Evolutionary conservation across 2,888 invertebrate genomes (phyloP), one percentile per base, ranked within the genome.

Genomic region (Drosophila glabriapex): DNA sequence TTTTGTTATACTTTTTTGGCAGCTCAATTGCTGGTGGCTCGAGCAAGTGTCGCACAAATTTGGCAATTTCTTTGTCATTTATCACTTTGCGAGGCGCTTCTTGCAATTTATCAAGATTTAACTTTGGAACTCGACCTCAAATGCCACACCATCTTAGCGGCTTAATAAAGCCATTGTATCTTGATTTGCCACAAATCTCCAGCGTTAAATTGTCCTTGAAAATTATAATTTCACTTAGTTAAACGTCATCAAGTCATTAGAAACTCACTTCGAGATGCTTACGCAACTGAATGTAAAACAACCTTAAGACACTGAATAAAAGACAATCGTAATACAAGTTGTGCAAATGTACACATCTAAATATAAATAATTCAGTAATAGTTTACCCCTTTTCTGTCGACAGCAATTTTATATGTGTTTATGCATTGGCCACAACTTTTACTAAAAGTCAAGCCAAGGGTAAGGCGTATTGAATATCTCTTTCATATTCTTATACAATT

Each of bases 41-140:
- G 10, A 28, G 50, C 50, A 50, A 12, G 29, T 69, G 68, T 69
- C 70, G 65, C 69, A 82, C 82, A 89, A 73, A 89, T 91, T 89
- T 84, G 82, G 68, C 85, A 89, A 87, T 90, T 85, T 62, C 63
- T 72, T 80, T 82, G 80, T 84, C 85, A 85, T 91, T 88, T 91
- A 87, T 91, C 91, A 91, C 74, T 72, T 73, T 68, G 80, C 71
- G 74, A 22, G 83, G 73, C 81, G 59, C 37, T 81, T 87, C 85
- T 70, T 76, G 75, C 79, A 79, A 89, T 91, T 92, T 91, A 87
- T 92, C 88, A 89, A 83, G 89, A 85, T 81, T 84, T 81, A 78
- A 83, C 89, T 89, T 82, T 61, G 73, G 78, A 79, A 65, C 83
- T 64, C 56, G 50, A 76, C 80, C 68, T 76, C 66, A 89, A 83